These are phyloP conservation scores for Hydropsyche betteni DNA, from an alignment of 2,888 invertebrate species.

Conservation along the genomic window DNA sequence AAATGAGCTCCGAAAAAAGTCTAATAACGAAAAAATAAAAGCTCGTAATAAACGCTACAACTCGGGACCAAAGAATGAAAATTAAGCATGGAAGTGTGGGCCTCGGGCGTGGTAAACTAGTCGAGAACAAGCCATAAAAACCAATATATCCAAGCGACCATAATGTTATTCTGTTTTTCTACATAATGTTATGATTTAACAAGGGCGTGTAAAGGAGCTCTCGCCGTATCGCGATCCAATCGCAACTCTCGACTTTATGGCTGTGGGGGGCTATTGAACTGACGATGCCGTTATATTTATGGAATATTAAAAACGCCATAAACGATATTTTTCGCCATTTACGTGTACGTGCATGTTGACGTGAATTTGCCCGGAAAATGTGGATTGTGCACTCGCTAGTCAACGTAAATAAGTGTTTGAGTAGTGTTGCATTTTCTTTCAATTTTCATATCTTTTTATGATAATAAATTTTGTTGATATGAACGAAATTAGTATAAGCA, in stretches of 20 bases:
- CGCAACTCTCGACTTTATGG: slow-evolving; percentile 3
- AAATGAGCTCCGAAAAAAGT: slow-evolving; percentile 16
- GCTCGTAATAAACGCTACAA: slow-evolving; percentile 1
- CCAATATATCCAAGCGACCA: slow-evolving; percentile 46
- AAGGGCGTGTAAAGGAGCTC: slow-evolving; percentile 43
- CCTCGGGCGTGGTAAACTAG: slow-evolving; percentile 44
- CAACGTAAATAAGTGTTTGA: too few species aligned
- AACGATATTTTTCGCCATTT: too few species aligned
- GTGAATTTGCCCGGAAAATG: too few species aligned
- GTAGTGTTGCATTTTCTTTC: too few species aligned
- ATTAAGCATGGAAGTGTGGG: slow-evolving; percentile 24
- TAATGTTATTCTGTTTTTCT: slow-evolving; percentile 47
- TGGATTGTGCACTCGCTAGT: too few species aligned
- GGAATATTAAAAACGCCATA: too few species aligned
- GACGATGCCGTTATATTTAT: too few species aligned
- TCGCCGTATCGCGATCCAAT: slow-evolving; percentile 17
- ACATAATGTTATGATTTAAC: slow-evolving; percentile 49
- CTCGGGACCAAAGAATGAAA: background rate
- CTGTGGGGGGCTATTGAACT: too few species aligned
- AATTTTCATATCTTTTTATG: too few species aligned
- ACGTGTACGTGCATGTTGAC: too few species aligned
- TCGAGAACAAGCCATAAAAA: slow-evolving; percentile 51
- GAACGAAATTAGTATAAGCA: too few species aligned
- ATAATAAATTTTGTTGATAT: too few species aligned
- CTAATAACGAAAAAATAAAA: background rate